Conservation (phyloP, 2,888 invertebrate species). For the Ephialtes manifestator region DNA sequence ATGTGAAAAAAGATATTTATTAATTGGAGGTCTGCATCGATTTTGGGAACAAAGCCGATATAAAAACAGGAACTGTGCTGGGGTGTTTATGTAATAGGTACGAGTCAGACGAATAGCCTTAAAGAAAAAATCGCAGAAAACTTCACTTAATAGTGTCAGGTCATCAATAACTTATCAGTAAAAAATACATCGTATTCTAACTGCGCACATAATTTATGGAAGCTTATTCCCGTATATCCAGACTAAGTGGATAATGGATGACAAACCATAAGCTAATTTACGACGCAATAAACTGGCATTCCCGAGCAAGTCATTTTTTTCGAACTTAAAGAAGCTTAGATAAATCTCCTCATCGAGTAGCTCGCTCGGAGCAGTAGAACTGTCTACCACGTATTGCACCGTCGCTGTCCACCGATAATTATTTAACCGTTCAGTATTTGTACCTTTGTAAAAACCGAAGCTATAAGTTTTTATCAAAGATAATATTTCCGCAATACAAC, state of each 20-base stretch:
- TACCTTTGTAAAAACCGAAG: too few relatives aligned
- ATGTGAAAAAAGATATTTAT: not conserved
- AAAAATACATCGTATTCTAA: not conserved
- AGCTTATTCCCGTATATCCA: conserved; percentile 14
- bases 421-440: not conserved
- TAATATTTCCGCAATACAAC: too few relatives aligned
- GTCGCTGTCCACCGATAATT: not conserved
- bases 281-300: conserved; percentile 13
- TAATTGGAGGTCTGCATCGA: too few relatives aligned
- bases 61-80: not conserved
- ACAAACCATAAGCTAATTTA: not conserved
- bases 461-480: too few relatives aligned
- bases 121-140: not conserved
- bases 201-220: conserved; percentile 2
- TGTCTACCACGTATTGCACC: not conserved
- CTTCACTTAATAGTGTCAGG: not conserved
- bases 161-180: not conserved
- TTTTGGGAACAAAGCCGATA: not conserved
- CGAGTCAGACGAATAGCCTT: not conserved
- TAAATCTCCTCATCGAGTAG: not conserved
- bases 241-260: conserved; percentile 10
- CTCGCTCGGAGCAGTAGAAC: not conserved
- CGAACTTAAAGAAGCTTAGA: not conserved
- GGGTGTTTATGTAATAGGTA: not conserved
- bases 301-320: not conserved